A percentile compares a stretch with the other conserved stretches of the same genome.
These are phyloP conservation scores for Mormyrops boulengeri DNA, from an alignment of 2,797 vertebrate species.

Conservation along the genomic window DNA sequence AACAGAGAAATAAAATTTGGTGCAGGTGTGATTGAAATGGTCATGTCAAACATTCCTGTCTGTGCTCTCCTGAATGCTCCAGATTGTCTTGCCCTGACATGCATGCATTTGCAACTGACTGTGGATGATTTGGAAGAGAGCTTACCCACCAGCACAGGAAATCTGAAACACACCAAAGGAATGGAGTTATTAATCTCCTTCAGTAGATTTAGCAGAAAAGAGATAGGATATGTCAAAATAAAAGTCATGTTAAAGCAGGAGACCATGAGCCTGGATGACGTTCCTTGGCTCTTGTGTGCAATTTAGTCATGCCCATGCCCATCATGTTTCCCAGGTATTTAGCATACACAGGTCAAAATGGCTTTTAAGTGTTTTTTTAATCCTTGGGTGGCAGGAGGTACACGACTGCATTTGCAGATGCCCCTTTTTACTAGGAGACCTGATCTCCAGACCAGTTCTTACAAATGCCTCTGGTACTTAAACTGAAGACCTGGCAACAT, in stretches of 20 bases:
- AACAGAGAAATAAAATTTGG: background rate
- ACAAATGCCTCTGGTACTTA: background rate
- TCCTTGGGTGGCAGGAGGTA: background rate
- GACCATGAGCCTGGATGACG: background rate
- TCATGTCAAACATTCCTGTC: conserved; percentile 9
- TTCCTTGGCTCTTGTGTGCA: background rate
- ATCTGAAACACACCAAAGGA: background rate
- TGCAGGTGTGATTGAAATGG: background rate
- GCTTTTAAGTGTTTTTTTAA: background rate
- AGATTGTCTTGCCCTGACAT: background rate
- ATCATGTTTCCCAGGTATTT: background rate
- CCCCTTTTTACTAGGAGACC: background rate
- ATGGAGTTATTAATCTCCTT: background rate
- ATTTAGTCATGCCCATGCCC: background rate
- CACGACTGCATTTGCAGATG: background rate
- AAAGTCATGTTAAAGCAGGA: background rate
- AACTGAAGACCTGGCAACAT: background rate
- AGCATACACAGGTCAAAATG: background rate
- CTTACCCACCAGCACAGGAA: background rate
- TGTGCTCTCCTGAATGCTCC: background rate
- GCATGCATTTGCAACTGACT: background rate
- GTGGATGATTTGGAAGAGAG: background rate
- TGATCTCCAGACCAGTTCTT: background rate
- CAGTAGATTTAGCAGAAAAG: background rate
- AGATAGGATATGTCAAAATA: background rate